A percentile compares a stretch with the other conserved stretches of the same genome.
Evolutionary conservation across 2,888 invertebrate genomes (phyloP).

Genomic region (Xiphydria camelus): DNA sequence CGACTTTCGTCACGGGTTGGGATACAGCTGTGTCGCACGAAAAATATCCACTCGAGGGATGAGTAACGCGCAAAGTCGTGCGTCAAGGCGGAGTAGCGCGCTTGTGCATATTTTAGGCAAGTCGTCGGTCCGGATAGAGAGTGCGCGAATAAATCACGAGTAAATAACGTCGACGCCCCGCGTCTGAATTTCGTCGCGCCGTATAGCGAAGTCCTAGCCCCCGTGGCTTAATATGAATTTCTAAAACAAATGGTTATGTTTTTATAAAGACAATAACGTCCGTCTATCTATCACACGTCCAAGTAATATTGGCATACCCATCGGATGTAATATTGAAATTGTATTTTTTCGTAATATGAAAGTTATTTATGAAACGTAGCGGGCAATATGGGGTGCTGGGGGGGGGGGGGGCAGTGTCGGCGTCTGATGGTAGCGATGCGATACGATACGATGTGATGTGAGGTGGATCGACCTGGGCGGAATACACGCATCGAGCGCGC

Average conservation of each 20-base stretch:
- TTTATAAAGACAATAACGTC: slow-evolving; percentile 56
- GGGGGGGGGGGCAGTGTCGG: slow-evolving; percentile 30
- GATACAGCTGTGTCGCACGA: no score
- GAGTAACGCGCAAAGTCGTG: no score
- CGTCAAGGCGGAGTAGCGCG: no score
- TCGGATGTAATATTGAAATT: slow-evolving; percentile 56
- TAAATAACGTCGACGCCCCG: no score
- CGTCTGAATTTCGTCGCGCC: background rate
- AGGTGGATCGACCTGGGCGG: slow-evolving; percentile 38
- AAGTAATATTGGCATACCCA: slow-evolving; percentile 52
- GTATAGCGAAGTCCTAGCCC: no score
- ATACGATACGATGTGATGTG: slow-evolving; percentile 44
- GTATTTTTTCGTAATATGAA: slow-evolving; percentile 51
- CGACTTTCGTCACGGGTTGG: no score
- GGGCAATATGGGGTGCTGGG: slow-evolving; percentile 40
- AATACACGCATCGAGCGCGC: slow-evolving; percentile 18
- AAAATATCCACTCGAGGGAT: no score
- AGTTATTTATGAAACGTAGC: slow-evolving; percentile 56
- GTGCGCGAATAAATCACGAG: no score
- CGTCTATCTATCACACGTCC: slow-evolving; percentile 55
- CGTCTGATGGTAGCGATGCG: slow-evolving; percentile 37
- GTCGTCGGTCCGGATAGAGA: no score
- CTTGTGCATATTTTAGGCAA: no score
- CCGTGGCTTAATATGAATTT: slow-evolving; percentile 35
- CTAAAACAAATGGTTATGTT: slow-evolving; percentile 54